Base-by-base conservation (phyloP, 2,797 vertebrate genomes). In the Melanotaenia boesemani region DNA sequence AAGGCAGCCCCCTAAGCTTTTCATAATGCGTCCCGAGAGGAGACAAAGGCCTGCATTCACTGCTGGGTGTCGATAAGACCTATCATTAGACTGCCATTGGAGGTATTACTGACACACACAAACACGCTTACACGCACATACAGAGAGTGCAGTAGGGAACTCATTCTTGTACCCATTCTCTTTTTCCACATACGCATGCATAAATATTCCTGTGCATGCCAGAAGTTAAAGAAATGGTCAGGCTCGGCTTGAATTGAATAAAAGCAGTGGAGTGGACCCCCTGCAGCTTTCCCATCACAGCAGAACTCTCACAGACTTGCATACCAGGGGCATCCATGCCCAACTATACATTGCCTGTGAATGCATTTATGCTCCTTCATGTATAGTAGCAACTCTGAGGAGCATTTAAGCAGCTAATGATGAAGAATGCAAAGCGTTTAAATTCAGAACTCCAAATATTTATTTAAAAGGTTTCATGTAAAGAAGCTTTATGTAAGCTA, bases 31-130 rank as follows among this genome's bases (percentile, higher is more conserved):
- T 91, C 86, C 82, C 58, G 62, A 72, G 70, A 88, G 87, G 79
- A 89, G 91, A 93, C 93, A 94, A 93, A 94, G 92, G 83, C 88
- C 83, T 24, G 74, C 85, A 92, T 92, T 94, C 90, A 93, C 88
- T 93, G 93, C 83, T 88, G 87, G 87, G 90, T 91, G 91, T 93
- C 87, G 90, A 93, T 93, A 93, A 93, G 90, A 91, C 91, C 91
- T 91, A 91, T 93, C 91, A 92, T 92, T 93, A 92, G 91, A 85
- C 90, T 92, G 88, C 90, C 88, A 88, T 89, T 92, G 88, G 91
- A 82, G 85, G 90, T 89, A 91, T 89, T 90, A 91, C 88, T 76
- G 74, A 84, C 87, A 82, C 85, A 81, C 83, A 89, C 76, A 85
- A 71, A 81, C 66, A 79, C 67, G 69, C 66, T 46, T 20, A 56